phyloP scores from a whole-genome alignment of 2,113 vertebrate genomes.

The Megaleporinus macrocephalus region DNA sequence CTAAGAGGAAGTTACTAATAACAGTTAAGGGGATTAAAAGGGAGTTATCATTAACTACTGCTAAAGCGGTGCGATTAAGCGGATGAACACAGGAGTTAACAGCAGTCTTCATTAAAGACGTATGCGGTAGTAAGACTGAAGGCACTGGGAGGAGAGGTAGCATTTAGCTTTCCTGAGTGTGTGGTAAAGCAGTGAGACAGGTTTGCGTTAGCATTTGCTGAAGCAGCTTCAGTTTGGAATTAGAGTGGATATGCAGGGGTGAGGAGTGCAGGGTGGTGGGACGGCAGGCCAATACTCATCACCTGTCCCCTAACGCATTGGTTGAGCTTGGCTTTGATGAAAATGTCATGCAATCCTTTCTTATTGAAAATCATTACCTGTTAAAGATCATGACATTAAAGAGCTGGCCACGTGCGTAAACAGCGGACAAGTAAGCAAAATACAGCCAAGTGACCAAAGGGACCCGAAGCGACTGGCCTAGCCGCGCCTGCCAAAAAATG shows the following conservation, averaged over 20 bases:
- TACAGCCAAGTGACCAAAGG: constrained; percentile 10
- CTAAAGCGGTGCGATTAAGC: not conserved
- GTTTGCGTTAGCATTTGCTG: too few relatives aligned
- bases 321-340: constrained; percentile 52
- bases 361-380: constrained; percentile 59
- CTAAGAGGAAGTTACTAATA: not conserved
- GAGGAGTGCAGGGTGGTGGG: not conserved
- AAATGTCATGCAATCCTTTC: constrained; percentile 56
- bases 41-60: not conserved
- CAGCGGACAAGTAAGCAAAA: constrained; percentile 48
- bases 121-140: not conserved
- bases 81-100: not conserved
- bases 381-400: constrained; percentile 62
- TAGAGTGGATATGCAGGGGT: constrained; percentile 10
- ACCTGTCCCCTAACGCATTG: constrained; percentile 34
- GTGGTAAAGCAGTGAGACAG: not conserved
- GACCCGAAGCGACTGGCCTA: constrained; percentile 2
- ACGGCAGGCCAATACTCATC: constrained; percentile 35
- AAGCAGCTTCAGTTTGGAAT: not conserved
- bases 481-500: constrained; percentile 41
- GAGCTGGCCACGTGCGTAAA: constrained; percentile 17
- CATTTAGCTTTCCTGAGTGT: not conserved
- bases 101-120: not conserved
- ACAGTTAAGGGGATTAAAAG: not conserved
- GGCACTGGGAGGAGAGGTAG: not conserved